Base-by-base conservation (phyloP, 2,113 vertebrate genomes). In the Perca schrenkii region DNA sequence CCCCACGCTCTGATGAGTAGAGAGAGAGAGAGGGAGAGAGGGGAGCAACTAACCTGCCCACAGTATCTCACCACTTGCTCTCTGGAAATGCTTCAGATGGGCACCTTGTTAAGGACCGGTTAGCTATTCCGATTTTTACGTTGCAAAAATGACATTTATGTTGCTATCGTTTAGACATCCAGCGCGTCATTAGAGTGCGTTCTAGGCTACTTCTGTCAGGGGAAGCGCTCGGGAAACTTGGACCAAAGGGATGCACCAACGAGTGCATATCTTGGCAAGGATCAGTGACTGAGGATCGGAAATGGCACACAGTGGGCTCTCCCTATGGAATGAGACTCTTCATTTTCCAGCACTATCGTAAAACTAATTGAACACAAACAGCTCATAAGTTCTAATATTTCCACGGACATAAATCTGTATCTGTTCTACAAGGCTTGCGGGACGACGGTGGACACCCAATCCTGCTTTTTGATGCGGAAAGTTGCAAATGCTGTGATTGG, bases 21-120 rank as follows among this genome's bases (percentile, higher is more conserved):
- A 25, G 79, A 66, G 65, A 60, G 75, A 77, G 80, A 64, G 63
- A 54, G 65, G 14, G 77, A 66, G 87, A 86, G 88, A 87, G 84
- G 65, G 77, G 86, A 92, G 91, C 89, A 87, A 91, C 85, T 90
- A 87, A 89, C 83, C 85, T 79, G 80, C 80, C 85, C 80, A 86
- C 88, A 83, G 84, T 47, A 85, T 90, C 88, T 92, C 87, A 76
- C 86, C 93, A 93, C 92, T 94, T 93, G 93, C 92, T 91, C 91
- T 89, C 88, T 91, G 91, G 86, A 89, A 93, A 93, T 77, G 86
- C 87, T 90, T 92, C 88, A 91, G 91, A 90, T 69, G 80, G 80
- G 90, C 86, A 91, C n/a, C 87, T 85, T 73, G n/a, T 77, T 67
- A 3, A 63, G 74, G 25, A 67, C 28, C 74, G 77, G 2, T 75